Conservation (phyloP, 2,113 vertebrate genomes). For the Tor tambroides region DNA sequence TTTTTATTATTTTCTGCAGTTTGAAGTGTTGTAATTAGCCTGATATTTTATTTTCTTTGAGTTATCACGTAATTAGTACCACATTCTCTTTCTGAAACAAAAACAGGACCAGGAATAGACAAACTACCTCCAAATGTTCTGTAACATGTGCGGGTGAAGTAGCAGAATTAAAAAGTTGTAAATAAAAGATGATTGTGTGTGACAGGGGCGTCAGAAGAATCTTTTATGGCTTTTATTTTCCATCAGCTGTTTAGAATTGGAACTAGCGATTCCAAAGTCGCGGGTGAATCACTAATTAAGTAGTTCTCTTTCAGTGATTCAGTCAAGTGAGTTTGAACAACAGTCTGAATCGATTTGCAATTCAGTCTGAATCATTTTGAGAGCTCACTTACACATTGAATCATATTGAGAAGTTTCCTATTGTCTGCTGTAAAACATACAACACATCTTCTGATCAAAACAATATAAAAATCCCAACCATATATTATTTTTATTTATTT, state of each 20-base stretch:
- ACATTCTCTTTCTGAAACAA: constrained; percentile 9
- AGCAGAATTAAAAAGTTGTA: not conserved
- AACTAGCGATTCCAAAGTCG: not conserved
- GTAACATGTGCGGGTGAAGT: not conserved
- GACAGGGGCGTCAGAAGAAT: not conserved
- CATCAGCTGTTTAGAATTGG: not conserved
- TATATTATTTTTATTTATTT: not conserved
- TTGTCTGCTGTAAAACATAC: not conserved
- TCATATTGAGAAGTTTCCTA: not conserved
- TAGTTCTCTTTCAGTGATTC: not conserved
- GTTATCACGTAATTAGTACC: constrained; percentile 8
- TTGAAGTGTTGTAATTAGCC: not conserved
- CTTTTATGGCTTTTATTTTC: not conserved
- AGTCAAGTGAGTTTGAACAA: not conserved
- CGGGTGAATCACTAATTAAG: not conserved
- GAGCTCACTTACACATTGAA: not conserved
- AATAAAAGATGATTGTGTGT: not conserved
- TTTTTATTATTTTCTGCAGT: not conserved
- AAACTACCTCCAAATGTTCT: not conserved
- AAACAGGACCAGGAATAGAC: not conserved
- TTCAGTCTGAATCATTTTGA: not conserved
- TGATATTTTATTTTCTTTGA: not conserved
- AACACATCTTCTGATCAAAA: not conserved
- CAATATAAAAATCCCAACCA: not conserved
- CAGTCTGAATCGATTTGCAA: not conserved